A percentile compares a stretch with the other conserved stretches of the same genome.
Evolutionary conservation across 2,113 vertebrate genomes (phyloP).

Genomic region (Entosphenus tridentatus): DNA sequence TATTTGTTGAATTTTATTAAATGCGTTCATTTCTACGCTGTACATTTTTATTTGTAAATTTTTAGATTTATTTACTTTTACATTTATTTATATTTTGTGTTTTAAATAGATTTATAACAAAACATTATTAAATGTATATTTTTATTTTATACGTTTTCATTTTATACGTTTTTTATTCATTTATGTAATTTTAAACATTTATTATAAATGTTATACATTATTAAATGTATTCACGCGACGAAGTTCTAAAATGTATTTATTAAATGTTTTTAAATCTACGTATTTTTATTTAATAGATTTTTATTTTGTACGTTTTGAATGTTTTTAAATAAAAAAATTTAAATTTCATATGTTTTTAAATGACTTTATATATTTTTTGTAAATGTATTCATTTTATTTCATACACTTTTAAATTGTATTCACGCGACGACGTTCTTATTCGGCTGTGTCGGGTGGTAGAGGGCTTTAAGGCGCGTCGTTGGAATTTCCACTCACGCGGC

Average conservation of each 20-base stretch:
- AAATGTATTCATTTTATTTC: background rate
- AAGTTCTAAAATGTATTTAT: background rate
- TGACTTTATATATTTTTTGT: background rate
- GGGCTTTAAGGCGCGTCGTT: too few species aligned
- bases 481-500: too few species aligned
- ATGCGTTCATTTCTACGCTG: too few species aligned
- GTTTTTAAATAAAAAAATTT: background rate
- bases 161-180: background rate
- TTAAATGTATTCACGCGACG: background rate
- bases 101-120: background rate
- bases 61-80: too few species aligned
- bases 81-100: background rate
- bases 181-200: background rate
- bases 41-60: too few species aligned
- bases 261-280: background rate
- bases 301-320: background rate
- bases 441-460: too few species aligned
- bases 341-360: background rate
- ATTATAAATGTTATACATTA: background rate
- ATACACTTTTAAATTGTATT: background rate
- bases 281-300: background rate
- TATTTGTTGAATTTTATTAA: too few species aligned
- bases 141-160: background rate
- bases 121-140: background rate
- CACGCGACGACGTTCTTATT: background rate